These are phyloP conservation scores for Sporophila hypoxantha DNA, from an alignment of 2,113 vertebrate species.

Conservation along the genomic window DNA sequence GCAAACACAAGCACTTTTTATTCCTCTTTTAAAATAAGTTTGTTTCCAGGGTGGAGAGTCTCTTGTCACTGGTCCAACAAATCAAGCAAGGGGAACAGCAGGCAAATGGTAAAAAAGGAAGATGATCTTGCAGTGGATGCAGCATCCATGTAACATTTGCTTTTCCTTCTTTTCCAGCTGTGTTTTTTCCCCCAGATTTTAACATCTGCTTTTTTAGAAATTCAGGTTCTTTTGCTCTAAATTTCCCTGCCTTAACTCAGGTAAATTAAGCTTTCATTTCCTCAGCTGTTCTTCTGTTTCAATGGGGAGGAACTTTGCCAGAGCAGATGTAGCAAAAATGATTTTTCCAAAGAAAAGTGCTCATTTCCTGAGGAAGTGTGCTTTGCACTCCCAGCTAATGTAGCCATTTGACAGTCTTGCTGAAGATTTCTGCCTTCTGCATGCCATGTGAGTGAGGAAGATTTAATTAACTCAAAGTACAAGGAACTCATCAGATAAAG, in stretches of 20 bases:
- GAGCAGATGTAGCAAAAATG: neutral
- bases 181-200: neutral
- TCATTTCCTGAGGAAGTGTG: neutral
- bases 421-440: conserved; percentile 1
- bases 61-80: neutral
- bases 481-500: neutral
- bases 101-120: neutral
- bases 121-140: neutral
- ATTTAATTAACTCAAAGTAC: conserved; percentile 7
- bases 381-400: neutral
- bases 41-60: neutral
- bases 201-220: neutral
- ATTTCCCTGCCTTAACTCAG: neutral
- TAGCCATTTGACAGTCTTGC: neutral
- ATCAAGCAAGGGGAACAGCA: neutral
- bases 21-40: neutral
- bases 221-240: neutral
- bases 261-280: neutral
- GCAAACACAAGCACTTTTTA: neutral
- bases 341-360: neutral
- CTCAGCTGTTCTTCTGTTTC: neutral
- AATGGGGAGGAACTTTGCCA: neutral
- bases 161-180: neutral
- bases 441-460: neutral
- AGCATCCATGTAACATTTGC: neutral